These are phyloP conservation scores for Shinisaurus crocodilurus DNA, from an alignment of 2,113 vertebrate species.

Conservation along the genomic window DNA sequence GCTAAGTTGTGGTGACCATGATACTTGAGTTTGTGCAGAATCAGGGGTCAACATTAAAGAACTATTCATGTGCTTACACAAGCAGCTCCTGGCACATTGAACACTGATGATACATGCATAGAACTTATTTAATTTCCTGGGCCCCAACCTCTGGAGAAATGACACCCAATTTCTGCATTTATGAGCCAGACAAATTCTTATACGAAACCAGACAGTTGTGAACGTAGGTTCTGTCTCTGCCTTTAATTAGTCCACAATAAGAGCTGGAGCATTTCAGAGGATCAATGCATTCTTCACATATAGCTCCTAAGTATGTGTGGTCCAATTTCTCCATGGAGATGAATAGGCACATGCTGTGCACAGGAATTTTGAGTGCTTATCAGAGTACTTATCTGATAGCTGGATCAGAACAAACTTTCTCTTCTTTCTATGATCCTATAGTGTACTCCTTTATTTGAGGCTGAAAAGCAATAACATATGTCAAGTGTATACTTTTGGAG, in stretches of 20 bases:
- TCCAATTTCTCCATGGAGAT: neutral
- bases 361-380: neutral
- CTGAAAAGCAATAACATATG: constrained; percentile 59
- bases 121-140: neutral
- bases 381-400: too few relatives aligned
- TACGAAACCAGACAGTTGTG: neutral
- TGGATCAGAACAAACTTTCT: neutral
- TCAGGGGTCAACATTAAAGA: neutral
- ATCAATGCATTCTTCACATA: neutral
- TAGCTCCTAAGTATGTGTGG: neutral
- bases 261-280: neutral
- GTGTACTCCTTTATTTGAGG: constrained; percentile 40
- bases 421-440: constrained; percentile 37
- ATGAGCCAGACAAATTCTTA: neutral
- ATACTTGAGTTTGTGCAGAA: neutral
- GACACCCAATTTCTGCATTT: neutral
- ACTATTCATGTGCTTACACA: neutral
- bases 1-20: neutral
- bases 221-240: neutral
- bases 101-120: neutral
- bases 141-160: neutral
- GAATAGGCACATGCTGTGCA: neutral
- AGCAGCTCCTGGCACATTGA: neutral
- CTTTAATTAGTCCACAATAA: neutral
- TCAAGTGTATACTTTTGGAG: constrained; percentile 59